These are phyloP conservation scores for Falco concolor DNA, from an alignment of 2,797 vertebrate genomes.

Conservation along the genomic window DNA sequence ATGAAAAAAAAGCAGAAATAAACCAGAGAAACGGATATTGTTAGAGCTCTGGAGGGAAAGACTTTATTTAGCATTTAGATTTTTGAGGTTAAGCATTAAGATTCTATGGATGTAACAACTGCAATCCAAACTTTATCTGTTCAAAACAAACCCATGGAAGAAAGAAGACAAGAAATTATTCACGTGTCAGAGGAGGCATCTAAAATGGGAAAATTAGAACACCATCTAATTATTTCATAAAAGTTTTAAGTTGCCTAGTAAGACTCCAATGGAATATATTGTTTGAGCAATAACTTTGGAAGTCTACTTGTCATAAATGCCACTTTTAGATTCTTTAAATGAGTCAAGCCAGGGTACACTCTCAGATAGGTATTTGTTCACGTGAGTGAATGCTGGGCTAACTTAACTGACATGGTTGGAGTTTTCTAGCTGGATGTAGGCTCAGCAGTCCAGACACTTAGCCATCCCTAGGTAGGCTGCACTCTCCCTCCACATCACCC, in stretches of 20 bases:
- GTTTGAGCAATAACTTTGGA: background rate
- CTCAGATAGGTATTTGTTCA: rapidly evolving
- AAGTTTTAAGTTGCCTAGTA: background rate
- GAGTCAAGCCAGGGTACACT: background rate
- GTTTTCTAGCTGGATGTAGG: background rate
- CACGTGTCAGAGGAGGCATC: background rate
- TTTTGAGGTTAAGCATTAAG: conserved; percentile 42
- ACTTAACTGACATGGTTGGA: background rate
- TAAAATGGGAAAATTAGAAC: background rate
- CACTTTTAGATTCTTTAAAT: background rate
- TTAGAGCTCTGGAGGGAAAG: background rate
- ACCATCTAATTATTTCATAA: background rate
- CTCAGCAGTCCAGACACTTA: background rate
- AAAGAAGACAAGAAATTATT: background rate
- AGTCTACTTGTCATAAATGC: background rate
- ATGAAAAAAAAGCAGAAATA: background rate
- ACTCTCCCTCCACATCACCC: background rate
- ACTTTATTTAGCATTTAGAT: conserved; percentile 15
- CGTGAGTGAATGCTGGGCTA: background rate
- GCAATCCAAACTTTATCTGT: background rate
- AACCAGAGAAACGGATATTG: conserved; percentile 13
- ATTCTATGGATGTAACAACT: conserved; percentile 23
- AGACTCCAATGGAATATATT: background rate
- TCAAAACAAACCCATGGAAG: background rate
- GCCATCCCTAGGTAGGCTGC: background rate